A percentile compares a stretch with the other conserved stretches of the same genome.
Conservation (phyloP, 1,140 invertebrate species). For the Bombus superbus region DNA sequence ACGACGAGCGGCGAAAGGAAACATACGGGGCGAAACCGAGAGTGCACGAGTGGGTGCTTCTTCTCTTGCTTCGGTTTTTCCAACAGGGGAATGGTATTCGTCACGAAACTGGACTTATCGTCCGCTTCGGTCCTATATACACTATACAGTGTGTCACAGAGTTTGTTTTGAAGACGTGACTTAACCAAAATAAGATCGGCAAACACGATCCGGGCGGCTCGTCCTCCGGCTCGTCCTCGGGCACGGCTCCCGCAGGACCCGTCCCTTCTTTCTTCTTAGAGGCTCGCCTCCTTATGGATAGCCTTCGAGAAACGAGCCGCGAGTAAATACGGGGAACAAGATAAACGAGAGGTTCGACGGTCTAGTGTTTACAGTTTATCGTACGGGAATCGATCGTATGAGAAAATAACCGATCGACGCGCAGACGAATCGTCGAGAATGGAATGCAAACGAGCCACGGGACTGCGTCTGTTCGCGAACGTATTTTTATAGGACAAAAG, state of each 20-base stretch:
- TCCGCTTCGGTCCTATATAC: constrained; percentile 43
- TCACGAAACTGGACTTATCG: constrained; percentile 55
- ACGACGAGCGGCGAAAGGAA: constrained; percentile 38
- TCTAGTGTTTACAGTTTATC: constrained; percentile 22
- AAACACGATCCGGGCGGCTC: constrained; percentile 29
- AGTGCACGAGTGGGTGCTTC: not conserved
- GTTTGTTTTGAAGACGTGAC: constrained; percentile 63
- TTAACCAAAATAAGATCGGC: constrained; percentile 58
- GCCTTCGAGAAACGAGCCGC: constrained; percentile 26
- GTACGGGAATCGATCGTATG: constrained; percentile 22
- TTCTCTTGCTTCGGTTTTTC: constrained; percentile 10
- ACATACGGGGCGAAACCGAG: not conserved
- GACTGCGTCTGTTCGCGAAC: too few relatives aligned
- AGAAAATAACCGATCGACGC: constrained; percentile 13
- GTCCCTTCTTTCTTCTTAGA: not conserved
- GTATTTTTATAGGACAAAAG: not conserved
- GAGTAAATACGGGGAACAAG: constrained; percentile 32
- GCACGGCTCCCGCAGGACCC: not conserved
- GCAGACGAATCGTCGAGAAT: not conserved
- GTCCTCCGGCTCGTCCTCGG: not conserved
- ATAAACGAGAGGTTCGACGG: constrained; percentile 20
- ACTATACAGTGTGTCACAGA: constrained; percentile 43
- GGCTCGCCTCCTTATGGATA: not conserved
- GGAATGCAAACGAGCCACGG: constrained; percentile 17
- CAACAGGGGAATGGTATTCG: constrained; percentile 21